Conservation (phyloP, 2,797 vertebrate species). For the Heterohyrax brucei region DNA sequence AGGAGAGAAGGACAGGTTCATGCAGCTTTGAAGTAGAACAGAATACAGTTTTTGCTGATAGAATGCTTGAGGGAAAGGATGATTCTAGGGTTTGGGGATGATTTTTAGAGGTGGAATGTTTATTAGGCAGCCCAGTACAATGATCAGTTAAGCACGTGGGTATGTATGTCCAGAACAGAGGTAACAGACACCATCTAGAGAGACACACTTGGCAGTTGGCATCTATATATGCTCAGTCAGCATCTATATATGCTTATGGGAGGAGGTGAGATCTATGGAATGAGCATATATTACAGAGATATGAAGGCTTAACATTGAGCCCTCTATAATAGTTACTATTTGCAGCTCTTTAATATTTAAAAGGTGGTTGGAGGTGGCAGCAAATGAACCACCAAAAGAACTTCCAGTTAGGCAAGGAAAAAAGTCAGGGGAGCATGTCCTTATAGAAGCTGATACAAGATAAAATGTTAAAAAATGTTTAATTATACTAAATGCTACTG, state of each 20-base stretch:
- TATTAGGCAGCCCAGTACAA: neutral
- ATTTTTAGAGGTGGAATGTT: neutral
- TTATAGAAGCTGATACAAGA: neutral
- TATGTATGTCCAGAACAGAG: neutral
- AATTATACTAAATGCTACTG: too few species aligned
- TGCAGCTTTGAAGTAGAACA: neutral
- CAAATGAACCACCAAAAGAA: neutral
- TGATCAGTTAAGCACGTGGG: neutral
- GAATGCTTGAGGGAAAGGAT: neutral
- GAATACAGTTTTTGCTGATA: neutral
- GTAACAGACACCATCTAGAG: neutral
- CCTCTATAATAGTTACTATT: neutral
- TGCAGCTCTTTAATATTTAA: neutral
- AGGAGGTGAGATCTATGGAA: neutral
- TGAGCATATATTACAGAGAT: neutral
- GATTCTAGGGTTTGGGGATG: neutral
- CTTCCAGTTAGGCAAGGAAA: neutral
- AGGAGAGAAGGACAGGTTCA: neutral
- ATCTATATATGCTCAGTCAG: neutral
- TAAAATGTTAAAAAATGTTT: neutral
- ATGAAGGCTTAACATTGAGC: neutral
- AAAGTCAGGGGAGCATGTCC: neutral
- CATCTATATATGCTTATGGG: neutral
- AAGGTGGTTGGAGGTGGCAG: neutral
- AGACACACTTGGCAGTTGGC: neutral